Percentiles rank a stretch among this genome's conserved stretches.
Evolutionary conservation across 2,113 vertebrate species (phyloP).

Genomic region (Bos javanicus): DNA sequence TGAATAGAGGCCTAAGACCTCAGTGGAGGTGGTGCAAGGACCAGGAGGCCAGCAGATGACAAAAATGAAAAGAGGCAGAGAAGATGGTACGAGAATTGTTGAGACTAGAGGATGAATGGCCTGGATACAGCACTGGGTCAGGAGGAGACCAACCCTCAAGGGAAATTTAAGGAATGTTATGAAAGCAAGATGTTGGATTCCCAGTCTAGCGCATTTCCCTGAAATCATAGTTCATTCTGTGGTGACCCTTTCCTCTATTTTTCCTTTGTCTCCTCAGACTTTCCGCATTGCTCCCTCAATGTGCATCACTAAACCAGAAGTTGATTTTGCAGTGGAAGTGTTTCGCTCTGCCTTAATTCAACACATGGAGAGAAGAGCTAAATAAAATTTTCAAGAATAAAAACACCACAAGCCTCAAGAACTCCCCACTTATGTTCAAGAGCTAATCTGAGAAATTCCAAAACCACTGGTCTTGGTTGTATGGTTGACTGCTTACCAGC

Average conservation of each 20-base stretch:
- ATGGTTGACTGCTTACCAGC: neutral
- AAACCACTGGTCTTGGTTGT: neutral
- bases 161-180: neutral
- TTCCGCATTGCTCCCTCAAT: constrained; percentile 93
- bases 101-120: neutral
- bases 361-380: constrained; percentile 78
- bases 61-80: neutral
- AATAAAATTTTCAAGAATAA: neutral
- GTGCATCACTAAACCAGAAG: constrained; percentile 93
- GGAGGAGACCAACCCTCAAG: neutral
- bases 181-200: neutral
- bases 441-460: neutral
- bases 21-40: neutral
- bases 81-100: neutral
- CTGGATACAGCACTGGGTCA: neutral
- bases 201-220: neutral
- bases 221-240: neutral
- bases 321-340: constrained; percentile 88
- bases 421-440: neutral
- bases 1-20: neutral
- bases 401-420: neutral
- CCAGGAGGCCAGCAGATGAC: neutral
- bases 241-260: neutral
- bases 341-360: constrained; percentile 84
- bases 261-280: constrained; percentile 79